A percentile compares a stretch with the other conserved stretches of the same genome.
Conservation (phyloP, 1,140 invertebrate species). For the silkworm (Bombyx mori) region ASM3026992v2 NC_085125.1:815001-815500, state of each 20-base stretch:
- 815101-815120: no score
- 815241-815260: constrained; percentile 13
- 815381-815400: constrained; percentile 48
- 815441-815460: constrained; percentile 48
- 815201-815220: no score
- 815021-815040: no score
- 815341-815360: constrained; percentile 48
- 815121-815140: no score
- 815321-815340: constrained; percentile 18
- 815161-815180: no score
- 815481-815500: constrained; percentile 79
- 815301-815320: constrained; percentile 14
- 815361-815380: constrained; percentile 32
- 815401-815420: constrained; percentile 47
- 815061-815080: no score
- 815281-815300: constrained; percentile 13
- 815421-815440: constrained; percentile 41
- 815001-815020: no score
- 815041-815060: no score
- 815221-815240: no score
- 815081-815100: no score
- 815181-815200: no score
- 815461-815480: constrained; percentile 74
- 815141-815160: no score
- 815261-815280: constrained; percentile 50